Evolutionary conservation across 2,113 vertebrate species (phyloP), one percentile per base, ranked within the genome.

Genomic region (Hucho hucho): DNA sequence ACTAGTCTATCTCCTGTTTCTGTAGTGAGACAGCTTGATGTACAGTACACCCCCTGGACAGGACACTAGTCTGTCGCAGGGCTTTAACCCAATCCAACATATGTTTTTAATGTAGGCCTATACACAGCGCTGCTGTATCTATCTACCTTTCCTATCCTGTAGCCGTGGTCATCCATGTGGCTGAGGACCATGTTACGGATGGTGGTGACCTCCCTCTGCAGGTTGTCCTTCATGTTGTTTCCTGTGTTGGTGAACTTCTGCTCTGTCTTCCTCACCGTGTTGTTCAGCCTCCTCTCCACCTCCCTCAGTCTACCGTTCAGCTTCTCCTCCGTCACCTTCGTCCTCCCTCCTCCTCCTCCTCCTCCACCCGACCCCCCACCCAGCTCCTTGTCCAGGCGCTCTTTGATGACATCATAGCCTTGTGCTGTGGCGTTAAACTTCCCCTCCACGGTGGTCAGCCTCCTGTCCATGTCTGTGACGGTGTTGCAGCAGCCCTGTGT

Each of bases 261-360:
- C 82, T 95, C 93, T 0, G 89, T 83, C 85, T 93, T 92, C 49
- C 90, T 92, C 86, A 93, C 70, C 0, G 96, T 97, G 81, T 90
- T 92, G 3, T 97, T 97, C 79, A 97, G 69, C 24, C 86, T 89
- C 58, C 94, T 91, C 80, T 97, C 97, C 73, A 97, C 64, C 3
- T 94, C 93, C 3, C 93, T 85, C 53, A 98, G 88, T 70, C 88
- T 91, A 53, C 87, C 85, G 5, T 91, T 95, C 37, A 95, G 14
- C 73, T 70, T 82, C 70, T 95, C 88, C 28, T 43, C 37, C 2
- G 92, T 85, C 79, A 91, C 71, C 64, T 83, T 74, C 63, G 86
- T 73, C 61, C 16, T 67, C 28, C 85, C 90, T 67, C 83, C 69
- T 70, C 83, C 69, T 18, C 37, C 32, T 37, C 32, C 32, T 9